Evolutionary conservation across 2,797 vertebrate species (phyloP).

Genomic region (Notolepis coatsorum): DNA sequence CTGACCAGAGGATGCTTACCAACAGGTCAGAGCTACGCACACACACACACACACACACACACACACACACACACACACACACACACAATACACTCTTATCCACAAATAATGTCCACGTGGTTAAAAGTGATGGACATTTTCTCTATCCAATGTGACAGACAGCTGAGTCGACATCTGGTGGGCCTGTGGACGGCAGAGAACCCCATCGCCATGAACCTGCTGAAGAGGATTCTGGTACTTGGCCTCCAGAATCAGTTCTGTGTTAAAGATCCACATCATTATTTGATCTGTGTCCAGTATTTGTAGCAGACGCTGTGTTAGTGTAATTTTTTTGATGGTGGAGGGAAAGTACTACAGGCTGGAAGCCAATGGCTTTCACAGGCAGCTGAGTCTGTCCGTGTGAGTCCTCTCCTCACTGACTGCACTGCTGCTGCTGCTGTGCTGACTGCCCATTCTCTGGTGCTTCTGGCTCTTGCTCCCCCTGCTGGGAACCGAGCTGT

Average conservation of each 20-base stretch:
- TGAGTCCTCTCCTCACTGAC: conserved; percentile 68
- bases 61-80: background rate
- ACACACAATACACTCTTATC: background rate
- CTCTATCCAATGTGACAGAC: conserved; percentile 87
- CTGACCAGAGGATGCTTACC: conserved; percentile 98
- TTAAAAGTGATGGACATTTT: background rate
- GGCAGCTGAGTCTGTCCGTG: conserved; percentile 12
- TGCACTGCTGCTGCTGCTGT: conserved; percentile 86
- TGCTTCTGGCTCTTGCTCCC: conserved; percentile 23
- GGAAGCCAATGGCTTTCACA: conserved; percentile 8
- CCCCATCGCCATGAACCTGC: conserved; percentile 91
- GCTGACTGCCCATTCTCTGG: conserved; percentile 23
- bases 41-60: background rate
- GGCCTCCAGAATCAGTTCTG: background rate
- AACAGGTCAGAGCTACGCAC: conserved; percentile 87
- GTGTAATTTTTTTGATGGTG: background rate
- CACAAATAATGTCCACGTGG: background rate
- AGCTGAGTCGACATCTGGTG: conserved; percentile 97
- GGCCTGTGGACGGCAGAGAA: conserved; percentile 98
- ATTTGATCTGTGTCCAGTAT: conserved; percentile 14
- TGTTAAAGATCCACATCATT: background rate
- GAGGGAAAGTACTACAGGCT: conserved; percentile 4
- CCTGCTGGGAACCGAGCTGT: conserved; percentile 46
- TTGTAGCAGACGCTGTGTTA: conserved; percentile 28
- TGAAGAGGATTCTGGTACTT: conserved; percentile 96